Conservation (phyloP, 2,113 vertebrate species). For the Oryzias celebensis region DNA sequence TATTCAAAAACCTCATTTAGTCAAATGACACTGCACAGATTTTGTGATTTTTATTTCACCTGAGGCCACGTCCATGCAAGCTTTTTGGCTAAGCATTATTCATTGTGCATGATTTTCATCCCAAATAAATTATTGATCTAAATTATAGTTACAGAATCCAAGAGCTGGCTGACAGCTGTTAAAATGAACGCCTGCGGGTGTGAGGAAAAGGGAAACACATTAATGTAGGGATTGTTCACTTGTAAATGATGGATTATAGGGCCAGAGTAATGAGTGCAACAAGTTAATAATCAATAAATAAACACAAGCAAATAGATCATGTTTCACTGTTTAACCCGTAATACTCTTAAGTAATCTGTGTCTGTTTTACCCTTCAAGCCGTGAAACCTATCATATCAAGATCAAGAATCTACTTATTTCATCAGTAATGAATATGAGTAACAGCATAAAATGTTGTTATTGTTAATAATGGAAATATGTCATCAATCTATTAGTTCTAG, state of each 20-base stretch:
- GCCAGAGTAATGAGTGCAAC: constrained; percentile 45
- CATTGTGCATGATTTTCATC: constrained; percentile 4
- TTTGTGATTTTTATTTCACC: constrained; percentile 16
- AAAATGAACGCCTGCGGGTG: constrained; percentile 43
- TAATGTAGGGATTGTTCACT: constrained; percentile 42
- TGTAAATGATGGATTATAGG: constrained; percentile 53
- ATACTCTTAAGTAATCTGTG: no score
- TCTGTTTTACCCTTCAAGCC: no score
- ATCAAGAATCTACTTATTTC: no score
- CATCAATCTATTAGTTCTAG: no score
- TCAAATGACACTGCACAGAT: background rate
- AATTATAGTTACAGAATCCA: constrained; percentile 24
- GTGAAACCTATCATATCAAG: no score
- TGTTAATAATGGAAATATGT: no score
- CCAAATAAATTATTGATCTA: constrained; percentile 35
- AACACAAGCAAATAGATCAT: constrained; percentile 14
- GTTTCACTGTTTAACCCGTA: constrained; percentile 19
- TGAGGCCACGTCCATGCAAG: background rate
- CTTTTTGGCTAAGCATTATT: constrained; percentile 12
- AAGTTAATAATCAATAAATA: constrained; percentile 48
- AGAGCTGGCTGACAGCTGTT: constrained; percentile 56
- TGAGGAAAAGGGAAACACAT: constrained; percentile 33
- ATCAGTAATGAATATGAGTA: no score
- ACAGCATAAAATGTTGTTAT: no score
- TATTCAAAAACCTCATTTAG: background rate